Base-by-base conservation (phyloP, 2,113 vertebrate species). In the Calypte anna region DNA sequence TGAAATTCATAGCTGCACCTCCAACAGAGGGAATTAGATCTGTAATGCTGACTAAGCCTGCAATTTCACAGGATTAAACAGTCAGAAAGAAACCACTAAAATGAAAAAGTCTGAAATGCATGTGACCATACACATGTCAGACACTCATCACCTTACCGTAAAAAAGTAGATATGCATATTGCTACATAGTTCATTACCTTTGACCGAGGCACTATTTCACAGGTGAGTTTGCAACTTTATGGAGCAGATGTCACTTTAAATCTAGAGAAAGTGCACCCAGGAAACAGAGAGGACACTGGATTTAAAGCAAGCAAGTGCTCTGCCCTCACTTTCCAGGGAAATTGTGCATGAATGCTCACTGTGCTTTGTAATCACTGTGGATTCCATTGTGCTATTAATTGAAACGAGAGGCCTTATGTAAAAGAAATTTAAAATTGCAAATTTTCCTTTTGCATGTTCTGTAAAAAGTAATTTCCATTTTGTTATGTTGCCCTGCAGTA, bases 21-120 rank as follows among this genome's bases (percentile, higher is more conserved):
- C 54, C 54, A 79, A 64, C 63, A 63, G 22, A 54, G 30, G 24
- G 88, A 93, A 93, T 77, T 59, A 92, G 51, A 74, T 74, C 68
- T 50, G 22, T 80, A 69, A 55, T 33, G 94, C 90, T 91, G 90
- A 91, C 55, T 86, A 90, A 91, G 92, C 31, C 55, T 59, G 25
- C 48, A 66, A 48, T 83, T 93, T 73, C 59, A 81, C 27, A 61
- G 57, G 43, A 88, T 86, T 90, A 81, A 84, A 83, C 31, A 81
- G 43, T 83, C 79, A 48, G 64, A 70, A 90, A 93, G 21, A 78
- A 90, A 69, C 6, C 27, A 86, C 67, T 67, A 83, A 14, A 4
- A 15, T 75, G 57, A 79, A 76, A 76, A 86, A 80, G 51, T 40
- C 51, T 54, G 67, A 78, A 82, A 89, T 1, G 3, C n/a, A 53